These are phyloP conservation scores for Danio jaintianensis DNA, from an alignment of 2,797 vertebrate genomes.

Conservation along the genomic window DNA sequence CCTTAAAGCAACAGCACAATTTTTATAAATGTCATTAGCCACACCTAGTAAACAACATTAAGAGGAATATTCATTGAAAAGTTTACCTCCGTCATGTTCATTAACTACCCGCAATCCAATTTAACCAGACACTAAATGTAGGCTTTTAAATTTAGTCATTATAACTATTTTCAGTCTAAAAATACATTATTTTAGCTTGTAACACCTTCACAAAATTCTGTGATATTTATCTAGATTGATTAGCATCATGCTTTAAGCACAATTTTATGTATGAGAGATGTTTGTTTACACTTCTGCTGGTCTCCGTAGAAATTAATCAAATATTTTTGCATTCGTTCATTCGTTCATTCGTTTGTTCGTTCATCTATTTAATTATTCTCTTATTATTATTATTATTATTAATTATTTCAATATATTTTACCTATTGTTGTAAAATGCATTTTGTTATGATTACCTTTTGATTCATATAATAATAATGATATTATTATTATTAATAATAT, in stretches of 20 bases:
- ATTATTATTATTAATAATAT: no score
- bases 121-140: background rate
- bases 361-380: no score
- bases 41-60: no score
- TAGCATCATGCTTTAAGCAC: background rate
- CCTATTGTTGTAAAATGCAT: no score
- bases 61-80: background rate
- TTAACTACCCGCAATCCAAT: background rate
- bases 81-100: background rate
- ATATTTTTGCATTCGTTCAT: no score
- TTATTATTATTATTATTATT: no score
- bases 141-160: background rate
- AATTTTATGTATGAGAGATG: background rate
- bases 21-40: background rate
- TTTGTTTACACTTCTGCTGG: background rate
- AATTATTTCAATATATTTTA: no score
- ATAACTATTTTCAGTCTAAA: background rate
- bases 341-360: no score
- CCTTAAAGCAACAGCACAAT: conserved; percentile 11
- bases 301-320: no score
- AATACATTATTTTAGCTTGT: background rate
- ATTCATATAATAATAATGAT: no score
- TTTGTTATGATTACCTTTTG: no score
- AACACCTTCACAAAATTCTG: background rate
- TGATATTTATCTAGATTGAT: background rate